Evolutionary conservation across 2,888 invertebrate genomes (phyloP), one percentile per base, ranked within the genome.

Genomic region (Ectemnius cavifrons): DNA sequence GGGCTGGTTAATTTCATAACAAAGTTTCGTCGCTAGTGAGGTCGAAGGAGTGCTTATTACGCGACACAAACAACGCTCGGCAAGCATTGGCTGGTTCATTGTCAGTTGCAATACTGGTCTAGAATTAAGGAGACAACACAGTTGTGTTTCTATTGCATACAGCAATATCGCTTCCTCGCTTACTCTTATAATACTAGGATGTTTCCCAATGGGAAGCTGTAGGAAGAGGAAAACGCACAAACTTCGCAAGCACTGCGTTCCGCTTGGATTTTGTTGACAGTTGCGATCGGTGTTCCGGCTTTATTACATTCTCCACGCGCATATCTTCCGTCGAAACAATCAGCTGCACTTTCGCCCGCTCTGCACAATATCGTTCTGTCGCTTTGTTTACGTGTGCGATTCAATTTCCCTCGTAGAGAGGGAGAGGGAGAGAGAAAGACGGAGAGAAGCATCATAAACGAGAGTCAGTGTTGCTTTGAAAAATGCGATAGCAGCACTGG

Each of bases 321-420:
- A 52, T 52, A 52, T 52, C 52, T 52, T 37, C 52, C 16, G 52
- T 52, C 52, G 52, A 52, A 52, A 52, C 52, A 52, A 52, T 52
- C 52, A 14, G 16, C n/a, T 16, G 52, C 52, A 52, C n/a, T 52
- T 52, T 14, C 52, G 52, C 16, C 16, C 52, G 16, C 52, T 4
- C 16, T 14, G 52, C 52, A 52, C 52, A 52, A 52, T 52, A 52
- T 52, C 52, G 52, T 16, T 14, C 52, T 14, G 52, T 14, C 52
- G 4, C 14, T 37, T 14, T 52, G 16, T 14, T 14, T 52, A 2
- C 52, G 16, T 14, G 52, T 14, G 52, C 52, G n/a, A 52, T 52
- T 52, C 52, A 52, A 52, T 16, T 52, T 16, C 52, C 52, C 52
- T 37, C 1, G 16, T 11, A 52, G 52, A 52, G 16, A 52, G 52